Percentiles rank a stretch among this genome's conserved stretches.
These are phyloP conservation scores for Corydoras sp. DNA, from an alignment of 2,113 vertebrate genomes.

Conservation along the genomic window DNA sequence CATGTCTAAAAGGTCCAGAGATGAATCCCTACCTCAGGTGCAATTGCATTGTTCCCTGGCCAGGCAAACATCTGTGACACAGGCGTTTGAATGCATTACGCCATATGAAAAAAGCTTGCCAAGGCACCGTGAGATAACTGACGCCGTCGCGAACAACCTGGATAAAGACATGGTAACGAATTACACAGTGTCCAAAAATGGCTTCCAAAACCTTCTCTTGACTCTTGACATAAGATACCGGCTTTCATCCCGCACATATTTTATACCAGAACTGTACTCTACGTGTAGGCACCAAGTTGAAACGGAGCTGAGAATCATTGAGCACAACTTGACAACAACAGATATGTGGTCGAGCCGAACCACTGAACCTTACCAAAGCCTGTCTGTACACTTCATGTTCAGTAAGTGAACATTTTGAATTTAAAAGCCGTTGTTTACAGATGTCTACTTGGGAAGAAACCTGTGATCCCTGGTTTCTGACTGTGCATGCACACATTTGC, in stretches of 20 bases:
- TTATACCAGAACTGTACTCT: background rate
- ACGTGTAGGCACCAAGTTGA: slow-evolving; percentile 1
- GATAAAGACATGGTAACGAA: too few species aligned
- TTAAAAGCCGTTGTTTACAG: too few species aligned
- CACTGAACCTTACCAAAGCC: background rate
- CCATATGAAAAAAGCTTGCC: background rate
- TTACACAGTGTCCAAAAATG: background rate
- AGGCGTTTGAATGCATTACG: background rate
- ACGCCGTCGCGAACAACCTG: background rate
- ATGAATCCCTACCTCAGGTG: background rate
- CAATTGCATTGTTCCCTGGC: background rate
- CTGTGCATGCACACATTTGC: too few species aligned
- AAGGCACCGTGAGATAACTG: background rate
- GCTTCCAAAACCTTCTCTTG: slow-evolving; percentile 5
- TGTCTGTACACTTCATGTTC: background rate
- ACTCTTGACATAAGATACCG: background rate
- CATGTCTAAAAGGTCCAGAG: too few species aligned
- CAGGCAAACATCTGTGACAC: background rate
- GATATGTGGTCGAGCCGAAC: background rate
- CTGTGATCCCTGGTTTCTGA: too few species aligned
- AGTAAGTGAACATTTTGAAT: too few species aligned
- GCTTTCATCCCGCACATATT: too few species aligned
- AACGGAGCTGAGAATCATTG: slow-evolving; percentile 1
- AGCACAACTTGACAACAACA: slow-evolving; percentile 1
- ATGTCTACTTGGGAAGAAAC: too few species aligned